A percentile compares a stretch with the other conserved stretches of the same genome.
Conservation (phyloP, 2,113 vertebrate species). For the Micromys minutus region DNA sequence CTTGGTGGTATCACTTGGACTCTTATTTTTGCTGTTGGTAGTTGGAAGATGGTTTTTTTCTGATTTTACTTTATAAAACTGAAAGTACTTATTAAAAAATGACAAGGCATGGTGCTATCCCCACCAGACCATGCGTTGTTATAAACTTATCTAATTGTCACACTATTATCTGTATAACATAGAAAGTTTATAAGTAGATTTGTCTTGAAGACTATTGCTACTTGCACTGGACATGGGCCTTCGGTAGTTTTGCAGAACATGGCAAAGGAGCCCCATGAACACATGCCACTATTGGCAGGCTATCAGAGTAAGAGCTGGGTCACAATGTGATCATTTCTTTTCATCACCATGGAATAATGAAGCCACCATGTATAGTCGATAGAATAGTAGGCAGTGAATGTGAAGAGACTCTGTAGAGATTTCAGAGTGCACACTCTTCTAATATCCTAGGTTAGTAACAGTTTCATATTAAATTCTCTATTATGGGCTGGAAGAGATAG, state of each 20-base stretch:
- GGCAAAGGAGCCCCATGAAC: background rate
- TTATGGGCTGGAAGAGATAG: background rate
- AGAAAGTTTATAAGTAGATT: background rate
- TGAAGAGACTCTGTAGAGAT: rapidly evolving
- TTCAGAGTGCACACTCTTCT: background rate
- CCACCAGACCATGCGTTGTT: background rate
- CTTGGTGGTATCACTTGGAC: background rate
- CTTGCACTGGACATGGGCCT: background rate
- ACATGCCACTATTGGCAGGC: background rate
- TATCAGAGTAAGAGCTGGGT: background rate
- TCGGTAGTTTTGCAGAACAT: background rate
- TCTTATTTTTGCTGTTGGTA: background rate
- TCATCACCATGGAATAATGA: background rate
- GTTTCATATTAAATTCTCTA: background rate
- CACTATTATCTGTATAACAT: background rate
- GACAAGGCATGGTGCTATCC: background rate
- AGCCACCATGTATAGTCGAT: background rate
- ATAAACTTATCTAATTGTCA: background rate
- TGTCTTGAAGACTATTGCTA: background rate
- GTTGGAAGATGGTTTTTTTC: background rate
- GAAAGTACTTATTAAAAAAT: background rate
- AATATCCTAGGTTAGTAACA: background rate
- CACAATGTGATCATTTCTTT: background rate
- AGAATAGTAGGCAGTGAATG: background rate
- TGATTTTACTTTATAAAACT: background rate